phyloP scores from a whole-genome alignment of 1,140 invertebrate genomes.

The Dendrolimus punctatus region DNA sequence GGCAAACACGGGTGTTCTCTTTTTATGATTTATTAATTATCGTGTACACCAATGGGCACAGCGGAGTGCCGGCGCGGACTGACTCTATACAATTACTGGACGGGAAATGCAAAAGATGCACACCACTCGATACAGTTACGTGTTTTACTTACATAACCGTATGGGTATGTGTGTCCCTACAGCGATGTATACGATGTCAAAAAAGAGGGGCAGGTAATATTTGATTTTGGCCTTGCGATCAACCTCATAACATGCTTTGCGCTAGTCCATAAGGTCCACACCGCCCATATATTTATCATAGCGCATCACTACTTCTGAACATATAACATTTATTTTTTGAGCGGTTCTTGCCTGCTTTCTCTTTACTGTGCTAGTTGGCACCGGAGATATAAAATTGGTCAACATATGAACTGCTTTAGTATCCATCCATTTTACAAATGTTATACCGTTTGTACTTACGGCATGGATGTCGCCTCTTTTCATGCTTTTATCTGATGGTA shows the following conservation, averaged over 20 bases:
- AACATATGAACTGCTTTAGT: slow-evolving; percentile 31
- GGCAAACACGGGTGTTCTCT: too few species aligned
- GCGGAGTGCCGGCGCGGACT: too few species aligned
- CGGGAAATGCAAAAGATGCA: too few species aligned
- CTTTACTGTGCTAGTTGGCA: slow-evolving; percentile 24
- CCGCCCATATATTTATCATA: too few species aligned
- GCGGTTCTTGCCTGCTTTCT: slow-evolving; percentile 31
- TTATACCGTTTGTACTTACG: slow-evolving; percentile 16
- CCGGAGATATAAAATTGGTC: slow-evolving; percentile 31
- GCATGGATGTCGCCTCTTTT: slow-evolving; percentile 20
- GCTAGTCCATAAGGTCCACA: slow-evolving; percentile 23
- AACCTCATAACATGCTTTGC: slow-evolving; percentile 22
- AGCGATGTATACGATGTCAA: slow-evolving; percentile 26
- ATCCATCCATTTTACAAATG: slow-evolving; percentile 29
- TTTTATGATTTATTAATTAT: too few species aligned
- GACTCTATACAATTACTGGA: too few species aligned
- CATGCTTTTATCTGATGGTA: slow-evolving; percentile 29
- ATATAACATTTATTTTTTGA: slow-evolving; percentile 24
- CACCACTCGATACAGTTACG: too few species aligned
- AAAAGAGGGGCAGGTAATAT: slow-evolving; percentile 26
- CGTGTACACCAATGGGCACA: too few species aligned
- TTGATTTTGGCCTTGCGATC: slow-evolving; percentile 24
- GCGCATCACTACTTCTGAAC: slow-evolving; percentile 25
- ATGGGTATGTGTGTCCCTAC: neutral
- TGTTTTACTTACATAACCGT: too few species aligned